Percentiles rank a stretch among this genome's conserved stretches.
Conservation (phyloP, 2,113 vertebrate genomes). For the Pungitius pungitius region DNA sequence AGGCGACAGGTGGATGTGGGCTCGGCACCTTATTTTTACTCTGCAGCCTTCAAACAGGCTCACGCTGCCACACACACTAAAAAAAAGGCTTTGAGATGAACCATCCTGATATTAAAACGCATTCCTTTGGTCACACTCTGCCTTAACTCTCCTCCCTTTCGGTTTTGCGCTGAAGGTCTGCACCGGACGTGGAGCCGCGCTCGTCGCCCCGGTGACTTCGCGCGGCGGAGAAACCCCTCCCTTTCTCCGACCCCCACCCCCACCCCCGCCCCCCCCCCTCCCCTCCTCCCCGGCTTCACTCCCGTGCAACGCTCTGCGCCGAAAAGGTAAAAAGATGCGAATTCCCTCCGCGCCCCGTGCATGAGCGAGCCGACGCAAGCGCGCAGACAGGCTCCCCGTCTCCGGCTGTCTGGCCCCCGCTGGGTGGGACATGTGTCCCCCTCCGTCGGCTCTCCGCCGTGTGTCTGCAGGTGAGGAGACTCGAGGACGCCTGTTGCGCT, state of each 20-base stretch:
- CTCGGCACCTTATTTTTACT: background rate
- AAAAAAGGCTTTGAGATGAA: background rate
- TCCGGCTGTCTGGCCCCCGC: background rate
- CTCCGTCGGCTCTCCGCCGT: background rate
- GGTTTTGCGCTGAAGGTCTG: conserved; percentile 22
- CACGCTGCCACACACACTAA: background rate
- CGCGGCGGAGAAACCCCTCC: conserved; percentile 60
- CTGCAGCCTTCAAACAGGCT: background rate
- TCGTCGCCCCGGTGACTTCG: conserved; percentile 6
- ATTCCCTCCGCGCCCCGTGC: conserved; percentile 33
- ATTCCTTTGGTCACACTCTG: background rate
- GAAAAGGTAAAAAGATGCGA: conserved; percentile 55
- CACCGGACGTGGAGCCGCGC: conserved; percentile 4
- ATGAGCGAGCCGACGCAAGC: conserved; percentile 14
- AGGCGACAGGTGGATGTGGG: background rate
- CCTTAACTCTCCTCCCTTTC: too few relatives aligned
- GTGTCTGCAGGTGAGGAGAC: conserved; percentile 75
- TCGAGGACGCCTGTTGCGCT: conserved; percentile 82
- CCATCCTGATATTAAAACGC: background rate
- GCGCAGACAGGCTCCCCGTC: conserved; percentile 11
- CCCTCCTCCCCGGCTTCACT: conserved; percentile 20
- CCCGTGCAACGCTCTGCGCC: conserved; percentile 50
- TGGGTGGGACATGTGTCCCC: background rate
- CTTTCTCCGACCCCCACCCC: too few relatives aligned
- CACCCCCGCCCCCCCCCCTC: conserved; percentile 63